Evolutionary conservation across 2,888 invertebrate species (phyloP), one percentile per base, ranked within the genome.

Genomic region (Dichetophora obliterata): DNA sequence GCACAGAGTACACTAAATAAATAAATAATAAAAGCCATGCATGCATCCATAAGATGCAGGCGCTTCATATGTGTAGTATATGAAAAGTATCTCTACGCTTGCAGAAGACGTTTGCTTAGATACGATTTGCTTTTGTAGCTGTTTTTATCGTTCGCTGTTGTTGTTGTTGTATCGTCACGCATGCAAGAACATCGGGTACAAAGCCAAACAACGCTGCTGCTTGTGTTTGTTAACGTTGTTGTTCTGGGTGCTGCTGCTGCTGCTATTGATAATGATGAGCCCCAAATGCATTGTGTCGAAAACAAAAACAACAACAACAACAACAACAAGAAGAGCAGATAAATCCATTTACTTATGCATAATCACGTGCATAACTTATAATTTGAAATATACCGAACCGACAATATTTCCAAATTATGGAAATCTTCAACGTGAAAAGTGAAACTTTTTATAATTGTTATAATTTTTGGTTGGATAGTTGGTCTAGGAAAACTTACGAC

Each of bases 181-280:
- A 85, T 86, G 85, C 85, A 82, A 81, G 84, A 82, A 79, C 85
- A 85, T 85, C 83, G 80, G 81, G 85, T 83, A 85, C 86, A 85
- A 83, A 82, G 81, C 80, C 80, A 71, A 75, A 68, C 65, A 74
- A 48, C 48, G 72, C 61, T 22, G 22, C 24, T 59, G 22, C 24
- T 75, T 75, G 68, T 52, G 48, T 66, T 76, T 27, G 34, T 22
- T 57, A 8, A 37, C 57, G 66, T 50, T 79, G 72, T 71, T 72
- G 66, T 48, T 77, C 37, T 52, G 22, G 19, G 57, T 66, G 68
- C 22, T 59, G 69, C 50, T 74, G 70, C 24, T 50, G 19, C 27
- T 68, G 27, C 5, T 27, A 27, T n/a, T 22, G 37, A 37, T 43
- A 16, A 27, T 37, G 57, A 43, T 63, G 19, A 61, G 65, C 48